Conservation (phyloP, 2,888 invertebrate genomes). For the Pardosa pseudoannulata region DNA sequence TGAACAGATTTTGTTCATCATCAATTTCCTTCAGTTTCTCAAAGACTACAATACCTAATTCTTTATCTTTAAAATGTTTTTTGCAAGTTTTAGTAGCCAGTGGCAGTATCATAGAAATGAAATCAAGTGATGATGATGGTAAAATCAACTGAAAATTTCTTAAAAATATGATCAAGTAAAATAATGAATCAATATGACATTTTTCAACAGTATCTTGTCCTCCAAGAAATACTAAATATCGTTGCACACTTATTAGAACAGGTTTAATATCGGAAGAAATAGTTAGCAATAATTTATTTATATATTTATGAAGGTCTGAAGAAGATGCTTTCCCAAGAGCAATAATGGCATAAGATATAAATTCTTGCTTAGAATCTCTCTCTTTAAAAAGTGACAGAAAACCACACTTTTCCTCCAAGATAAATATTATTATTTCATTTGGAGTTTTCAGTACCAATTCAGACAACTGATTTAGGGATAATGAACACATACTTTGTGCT, state of each 20-base stretch:
- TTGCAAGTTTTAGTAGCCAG: conserved; percentile 20
- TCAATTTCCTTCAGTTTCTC: conserved; percentile 38
- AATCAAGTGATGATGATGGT: conserved; percentile 48
- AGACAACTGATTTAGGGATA: too few species aligned
- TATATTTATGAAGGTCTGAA: neutral
- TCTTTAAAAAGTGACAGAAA: conserved; percentile 12
- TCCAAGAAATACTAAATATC: conserved; percentile 44
- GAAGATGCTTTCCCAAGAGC: conserved; percentile 35
- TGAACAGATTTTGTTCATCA: conserved; percentile 25
- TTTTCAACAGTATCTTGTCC: neutral
- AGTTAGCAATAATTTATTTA: conserved; percentile 20
- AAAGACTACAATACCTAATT: neutral
- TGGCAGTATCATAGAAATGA: conserved; percentile 36
- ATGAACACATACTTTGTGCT: too few species aligned
- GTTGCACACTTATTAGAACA: conserved; percentile 11
- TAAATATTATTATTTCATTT: conserved; percentile 16
- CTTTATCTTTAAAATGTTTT: neutral
- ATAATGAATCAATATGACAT: conserved; percentile 37
- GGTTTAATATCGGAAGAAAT: conserved; percentile 1
- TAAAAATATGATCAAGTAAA: conserved; percentile 41
- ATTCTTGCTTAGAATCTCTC: neutral
- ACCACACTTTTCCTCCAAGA: neutral
- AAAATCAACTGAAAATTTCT: conserved; percentile 18
- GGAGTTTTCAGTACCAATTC: conserved; percentile 27
- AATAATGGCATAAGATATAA: conserved; percentile 20